These are phyloP conservation scores for Crocallis elinguaria DNA, from an alignment of 2,888 invertebrate genomes.

Conservation along the genomic window DNA sequence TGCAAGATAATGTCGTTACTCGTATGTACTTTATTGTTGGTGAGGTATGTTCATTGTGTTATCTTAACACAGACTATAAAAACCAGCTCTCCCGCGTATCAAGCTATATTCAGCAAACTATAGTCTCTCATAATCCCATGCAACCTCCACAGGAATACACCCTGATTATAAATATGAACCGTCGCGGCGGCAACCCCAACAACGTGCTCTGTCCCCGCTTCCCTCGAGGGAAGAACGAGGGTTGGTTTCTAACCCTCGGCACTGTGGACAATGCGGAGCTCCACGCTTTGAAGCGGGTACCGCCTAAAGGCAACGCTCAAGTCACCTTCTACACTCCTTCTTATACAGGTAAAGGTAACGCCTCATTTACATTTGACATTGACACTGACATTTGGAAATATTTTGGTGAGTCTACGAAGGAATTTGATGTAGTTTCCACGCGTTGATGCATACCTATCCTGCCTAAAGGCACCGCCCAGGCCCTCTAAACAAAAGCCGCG, in stretches of 20 bases:
- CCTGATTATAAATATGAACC: constrained; percentile 83
- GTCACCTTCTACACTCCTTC: constrained; percentile 68
- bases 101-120: constrained; percentile 82
- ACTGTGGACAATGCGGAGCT: constrained; percentile 88
- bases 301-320: constrained; percentile 75
- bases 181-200: constrained; percentile 81
- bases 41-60: too few species aligned
- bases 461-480: too few species aligned
- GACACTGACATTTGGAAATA: too few species aligned
- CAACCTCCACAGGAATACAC: constrained; percentile 86
- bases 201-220: constrained; percentile 93
- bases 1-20: too few species aligned
- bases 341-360: constrained; percentile 57
- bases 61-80: too few species aligned
- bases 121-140: not conserved
- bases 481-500: too few species aligned
- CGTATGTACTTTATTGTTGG: too few species aligned
- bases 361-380: too few species aligned
- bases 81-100: too few species aligned
- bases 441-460: too few species aligned
- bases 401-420: too few species aligned
- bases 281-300: constrained; percentile 91
- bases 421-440: too few species aligned
- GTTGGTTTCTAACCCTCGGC: constrained; percentile 96
- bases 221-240: constrained; percentile 97